Evolutionary conservation across 1,140 invertebrate genomes (phyloP).

Genomic region (Drosophila rufa): DNA sequence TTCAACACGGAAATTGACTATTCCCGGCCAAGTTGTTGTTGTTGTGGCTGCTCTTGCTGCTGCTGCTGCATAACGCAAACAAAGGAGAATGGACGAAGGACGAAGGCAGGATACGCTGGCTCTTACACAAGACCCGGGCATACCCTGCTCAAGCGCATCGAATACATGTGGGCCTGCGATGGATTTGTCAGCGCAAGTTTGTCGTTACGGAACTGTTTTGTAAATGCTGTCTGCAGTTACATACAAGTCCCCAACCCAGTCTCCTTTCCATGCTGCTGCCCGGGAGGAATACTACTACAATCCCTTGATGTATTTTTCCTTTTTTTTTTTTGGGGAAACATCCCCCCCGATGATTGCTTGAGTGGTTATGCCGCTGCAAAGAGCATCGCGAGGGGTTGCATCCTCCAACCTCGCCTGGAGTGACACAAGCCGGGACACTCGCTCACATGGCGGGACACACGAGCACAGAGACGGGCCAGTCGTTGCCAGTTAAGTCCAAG

Average conservation of each 20-base stretch:
- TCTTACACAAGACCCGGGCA: slow-evolving; percentile 5
- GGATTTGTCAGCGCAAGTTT: slow-evolving; percentile 17
- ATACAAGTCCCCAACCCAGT: background rate
- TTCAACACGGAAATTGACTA: slow-evolving; percentile 41
- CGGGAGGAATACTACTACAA: background rate
- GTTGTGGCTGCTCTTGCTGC: background rate
- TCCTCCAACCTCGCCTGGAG: background rate
- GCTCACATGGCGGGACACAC: background rate
- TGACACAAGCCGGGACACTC: background rate
- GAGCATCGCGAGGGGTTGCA: background rate
- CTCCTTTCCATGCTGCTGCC: background rate
- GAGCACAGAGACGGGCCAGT: background rate
- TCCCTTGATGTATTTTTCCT: background rate
- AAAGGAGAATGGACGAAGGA: slow-evolving; percentile 6
- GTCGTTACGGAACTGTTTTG: slow-evolving; percentile 16
- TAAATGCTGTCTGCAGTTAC: slow-evolving; percentile 15
- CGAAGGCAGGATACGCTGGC: background rate
- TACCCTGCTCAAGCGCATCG: slow-evolving; percentile 6
- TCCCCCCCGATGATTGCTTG: slow-evolving; percentile 6
- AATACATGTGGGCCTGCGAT: slow-evolving; percentile 10
- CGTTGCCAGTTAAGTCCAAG: background rate
- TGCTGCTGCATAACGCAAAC: slow-evolving; percentile 15
- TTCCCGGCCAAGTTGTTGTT: slow-evolving; percentile 20
- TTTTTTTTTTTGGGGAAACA: background rate
- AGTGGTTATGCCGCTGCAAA: slow-evolving; percentile 13